Percentiles rank a stretch among this genome's conserved stretches.
Conservation (phyloP, 2,113 vertebrate species). For the Anolis carolinensis region DNA sequence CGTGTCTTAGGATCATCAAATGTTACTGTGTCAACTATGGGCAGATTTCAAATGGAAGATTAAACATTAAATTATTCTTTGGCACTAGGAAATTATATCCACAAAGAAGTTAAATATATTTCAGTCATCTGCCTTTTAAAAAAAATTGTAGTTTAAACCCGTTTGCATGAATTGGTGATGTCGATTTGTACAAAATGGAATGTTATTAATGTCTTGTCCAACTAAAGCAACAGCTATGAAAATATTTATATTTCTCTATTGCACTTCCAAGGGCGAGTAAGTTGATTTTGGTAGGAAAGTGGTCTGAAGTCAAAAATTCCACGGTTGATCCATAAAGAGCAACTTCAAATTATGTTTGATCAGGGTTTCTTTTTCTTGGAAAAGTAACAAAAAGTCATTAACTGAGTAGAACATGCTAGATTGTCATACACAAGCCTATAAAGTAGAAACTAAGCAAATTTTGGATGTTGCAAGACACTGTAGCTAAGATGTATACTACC, state of each 20-base stretch:
- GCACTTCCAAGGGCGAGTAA: neutral
- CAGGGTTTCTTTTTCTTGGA: neutral
- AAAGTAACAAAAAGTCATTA: neutral
- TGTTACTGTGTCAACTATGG: neutral
- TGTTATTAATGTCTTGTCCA: neutral
- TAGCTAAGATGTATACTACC: neutral
- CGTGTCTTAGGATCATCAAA: neutral
- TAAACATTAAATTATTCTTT: neutral
- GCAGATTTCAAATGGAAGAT: neutral
- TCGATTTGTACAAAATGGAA: conserved; percentile 5
- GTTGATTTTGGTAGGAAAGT: neutral
- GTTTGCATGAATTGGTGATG: neutral
- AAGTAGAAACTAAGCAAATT: neutral
- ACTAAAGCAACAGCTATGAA: conserved; percentile 28
- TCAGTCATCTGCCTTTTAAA: neutral
- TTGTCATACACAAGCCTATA: neutral
- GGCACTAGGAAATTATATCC: neutral
- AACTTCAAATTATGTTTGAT: neutral
- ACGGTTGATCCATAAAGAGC: neutral
- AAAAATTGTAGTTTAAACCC: neutral
- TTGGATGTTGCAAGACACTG: neutral
- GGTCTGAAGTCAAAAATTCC: conserved; percentile 9
- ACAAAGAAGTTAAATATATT: neutral
- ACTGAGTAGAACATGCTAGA: neutral
- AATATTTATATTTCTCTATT: conserved; percentile 12